Percentiles rank a stretch among this genome's conserved stretches.
phyloP scores from a whole-genome alignment of 2,113 vertebrate genomes.

The Pseudopipra pipra region DNA sequence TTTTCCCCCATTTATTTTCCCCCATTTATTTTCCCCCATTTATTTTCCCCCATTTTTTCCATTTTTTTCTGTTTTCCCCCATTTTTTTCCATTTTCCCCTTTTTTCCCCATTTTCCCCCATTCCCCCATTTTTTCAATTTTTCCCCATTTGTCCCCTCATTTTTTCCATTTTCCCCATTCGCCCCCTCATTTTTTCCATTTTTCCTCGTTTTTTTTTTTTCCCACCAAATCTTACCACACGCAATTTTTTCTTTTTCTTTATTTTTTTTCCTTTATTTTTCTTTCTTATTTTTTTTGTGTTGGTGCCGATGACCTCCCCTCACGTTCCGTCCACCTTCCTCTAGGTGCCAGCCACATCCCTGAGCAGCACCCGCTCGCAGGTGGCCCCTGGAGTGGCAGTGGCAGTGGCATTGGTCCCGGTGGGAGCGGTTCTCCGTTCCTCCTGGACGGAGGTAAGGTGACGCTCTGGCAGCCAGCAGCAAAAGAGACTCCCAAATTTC shows the following conservation, averaged over 20 bases:
- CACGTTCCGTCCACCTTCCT: slow-evolving; percentile 66
- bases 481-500: background rate
- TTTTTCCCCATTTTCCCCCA: too few species aligned
- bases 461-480: slow-evolving; percentile 49
- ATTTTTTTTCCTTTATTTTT: background rate
- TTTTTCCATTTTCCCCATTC: too few species aligned
- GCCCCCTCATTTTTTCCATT: too few species aligned
- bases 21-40: too few species aligned
- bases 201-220: too few species aligned
- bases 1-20: too few species aligned
- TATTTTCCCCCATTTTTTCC: too few species aligned
- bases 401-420: slow-evolving; percentile 67
- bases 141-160: too few species aligned
- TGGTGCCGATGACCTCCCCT: slow-evolving; percentile 36
- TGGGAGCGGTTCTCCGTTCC: slow-evolving; percentile 68
- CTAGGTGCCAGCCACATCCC: slow-evolving; percentile 72
- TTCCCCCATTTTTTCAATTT: too few species aligned
- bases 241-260: background rate
- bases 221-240: background rate
- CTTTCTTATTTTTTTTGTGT: background rate
- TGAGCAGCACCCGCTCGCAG: slow-evolving; percentile 63
- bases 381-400: slow-evolving; percentile 68
- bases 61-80: too few species aligned
- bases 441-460: slow-evolving; percentile 77
- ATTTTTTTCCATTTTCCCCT: too few species aligned